A percentile compares a stretch with the other conserved stretches of the same genome.
These are phyloP conservation scores for Gavia stellata DNA, from an alignment of 2,113 vertebrate genomes.

Conservation along the genomic window DNA sequence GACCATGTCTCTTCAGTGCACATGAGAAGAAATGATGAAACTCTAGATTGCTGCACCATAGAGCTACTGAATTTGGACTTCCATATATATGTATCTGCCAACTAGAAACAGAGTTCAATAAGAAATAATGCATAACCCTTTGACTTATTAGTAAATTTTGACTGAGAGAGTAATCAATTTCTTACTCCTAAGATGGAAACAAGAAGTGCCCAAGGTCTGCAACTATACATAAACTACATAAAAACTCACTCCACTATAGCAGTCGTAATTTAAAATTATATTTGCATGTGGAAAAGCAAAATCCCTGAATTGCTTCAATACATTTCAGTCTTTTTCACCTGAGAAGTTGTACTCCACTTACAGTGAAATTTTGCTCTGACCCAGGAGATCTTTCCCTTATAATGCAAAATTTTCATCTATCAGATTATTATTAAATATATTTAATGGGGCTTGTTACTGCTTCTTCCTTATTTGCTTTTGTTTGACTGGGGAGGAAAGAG, in stretches of 20 bases:
- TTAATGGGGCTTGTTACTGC: not conserved
- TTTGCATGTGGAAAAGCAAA: not conserved
- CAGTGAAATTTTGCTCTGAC: not conserved
- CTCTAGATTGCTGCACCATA: not conserved
- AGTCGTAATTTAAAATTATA: not conserved
- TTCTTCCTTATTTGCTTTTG: not conserved
- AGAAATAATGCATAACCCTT: not conserved
- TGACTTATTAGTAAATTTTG: not conserved
- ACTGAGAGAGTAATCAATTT: not conserved
- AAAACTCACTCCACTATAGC: not conserved
- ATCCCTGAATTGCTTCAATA: not conserved
- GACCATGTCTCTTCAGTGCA: not conserved
- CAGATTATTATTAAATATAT: not conserved
- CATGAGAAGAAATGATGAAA: not conserved
- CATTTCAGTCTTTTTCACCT: not conserved
- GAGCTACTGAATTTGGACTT: not conserved
- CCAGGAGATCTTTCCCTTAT: not conserved
- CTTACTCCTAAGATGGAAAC: not conserved
- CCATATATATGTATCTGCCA: not conserved
- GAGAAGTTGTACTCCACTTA: not conserved
- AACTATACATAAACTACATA: not conserved
- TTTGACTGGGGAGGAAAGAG: not conserved
- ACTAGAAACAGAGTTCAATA: not conserved
- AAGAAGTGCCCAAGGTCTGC: not conserved
- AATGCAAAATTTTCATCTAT: not conserved